Conservation (phyloP, 2,797 vertebrate genomes). For the Hydrocynus forskahlii region DNA sequence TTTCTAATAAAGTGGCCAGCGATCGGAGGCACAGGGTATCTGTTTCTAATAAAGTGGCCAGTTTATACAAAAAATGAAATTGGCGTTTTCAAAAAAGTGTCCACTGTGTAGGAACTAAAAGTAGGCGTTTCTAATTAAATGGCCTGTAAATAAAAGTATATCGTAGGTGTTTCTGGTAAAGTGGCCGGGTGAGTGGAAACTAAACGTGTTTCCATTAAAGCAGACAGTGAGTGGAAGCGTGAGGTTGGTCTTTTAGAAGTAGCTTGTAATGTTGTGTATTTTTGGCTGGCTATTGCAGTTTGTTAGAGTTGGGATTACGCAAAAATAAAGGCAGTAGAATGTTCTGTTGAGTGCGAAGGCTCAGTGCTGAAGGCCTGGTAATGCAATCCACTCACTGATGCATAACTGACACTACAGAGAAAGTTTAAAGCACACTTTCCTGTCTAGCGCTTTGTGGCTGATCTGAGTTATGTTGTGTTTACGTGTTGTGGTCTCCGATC, state of each 20-base stretch:
- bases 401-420: not conserved
- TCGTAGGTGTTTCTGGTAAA: not conserved
- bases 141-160: too few species aligned
- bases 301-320: not conserved
- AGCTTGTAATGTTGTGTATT: not conserved
- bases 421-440: not conserved
- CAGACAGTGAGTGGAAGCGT: not conserved
- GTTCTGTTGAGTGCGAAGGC: not conserved
- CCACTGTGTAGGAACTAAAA: not conserved
- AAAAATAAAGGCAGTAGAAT: not conserved
- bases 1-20: too few species aligned
- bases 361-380: too few species aligned
- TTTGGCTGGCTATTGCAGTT: not conserved
- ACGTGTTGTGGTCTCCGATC: conserved; percentile 60
- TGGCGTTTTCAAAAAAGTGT: not conserved
- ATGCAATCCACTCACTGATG: not conserved
- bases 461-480: conserved; percentile 62
- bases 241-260: not conserved
- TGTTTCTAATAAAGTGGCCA: too few species aligned
- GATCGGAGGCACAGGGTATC: too few species aligned
- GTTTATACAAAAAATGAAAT: too few species aligned
- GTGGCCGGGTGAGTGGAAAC: too few species aligned
- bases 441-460: conserved; percentile 10
- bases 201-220: too few species aligned
- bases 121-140: not conserved